Evolutionary conservation across 1,140 invertebrate species (phyloP), one percentile per base, ranked within the genome.

Genomic region (Drosophila persimilis): DNA sequence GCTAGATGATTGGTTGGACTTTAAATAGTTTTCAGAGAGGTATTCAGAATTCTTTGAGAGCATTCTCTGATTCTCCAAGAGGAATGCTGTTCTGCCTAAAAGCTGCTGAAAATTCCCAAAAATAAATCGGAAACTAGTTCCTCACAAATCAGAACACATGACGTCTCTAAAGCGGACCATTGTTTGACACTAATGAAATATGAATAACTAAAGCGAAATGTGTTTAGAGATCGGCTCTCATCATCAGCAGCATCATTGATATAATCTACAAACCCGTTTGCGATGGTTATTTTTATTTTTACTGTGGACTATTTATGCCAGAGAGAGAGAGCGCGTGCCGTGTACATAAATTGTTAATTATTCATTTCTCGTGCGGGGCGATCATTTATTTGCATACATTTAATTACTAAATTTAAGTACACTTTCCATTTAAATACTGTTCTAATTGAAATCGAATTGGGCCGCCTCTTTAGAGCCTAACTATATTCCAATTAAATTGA

Each of bases 401-500:
- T 39, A 39, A 39, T 4, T 39, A 39, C 11, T 5, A 39, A 13
- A 39, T 4, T 39, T 2, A 13, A 39, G 11, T 39, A 39, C 35
- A 13, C 35, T 13, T 13, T 13, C 35, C 8, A 2, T 39, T 39
- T 0, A 8, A 70, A 39, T 59, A 3, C 43, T 6, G 11, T 20
- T 50, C 45, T 13, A 69, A 69, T 35, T 54, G 13, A 47, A 47
- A 41, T 63, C 39, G 29, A 24, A 43, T 56, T 17, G 47, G 24
- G 4, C 31, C 15, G 17, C 51, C 24, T 39, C 13, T 41, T 48
- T 50, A 22, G 24, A 55, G 15, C 52, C 11, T 63, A 74, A 65
- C 71, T 74, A 74, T 58, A 74, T 65, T 74, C 60, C 74, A 58
- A 74, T 73, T 73, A 64, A 64, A 73, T 53, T 48, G 51, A 43